A percentile compares a stretch with the other conserved stretches of the same genome.
These are phyloP conservation scores for Anser brachyrhynchus DNA, from an alignment of 2,113 vertebrate species.

Conservation along the genomic window DNA sequence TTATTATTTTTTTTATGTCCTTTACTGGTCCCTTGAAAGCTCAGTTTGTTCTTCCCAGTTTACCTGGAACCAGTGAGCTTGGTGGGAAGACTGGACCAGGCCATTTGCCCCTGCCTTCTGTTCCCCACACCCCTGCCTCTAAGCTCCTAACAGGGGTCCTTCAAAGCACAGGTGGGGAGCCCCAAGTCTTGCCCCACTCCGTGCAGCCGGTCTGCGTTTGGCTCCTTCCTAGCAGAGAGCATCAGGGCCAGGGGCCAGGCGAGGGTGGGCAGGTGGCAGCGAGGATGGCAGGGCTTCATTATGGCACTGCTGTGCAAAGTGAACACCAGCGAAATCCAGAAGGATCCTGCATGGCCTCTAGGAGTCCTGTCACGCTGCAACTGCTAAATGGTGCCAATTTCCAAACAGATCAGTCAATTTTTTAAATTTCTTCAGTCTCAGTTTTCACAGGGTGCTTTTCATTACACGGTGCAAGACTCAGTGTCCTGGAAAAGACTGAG, in stretches of 20 bases:
- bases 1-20: neutral
- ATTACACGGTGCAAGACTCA: rapidly evolving
- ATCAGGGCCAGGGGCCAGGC: rapidly evolving
- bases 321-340: neutral
- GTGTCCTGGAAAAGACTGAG: neutral
- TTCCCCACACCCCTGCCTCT: neutral
- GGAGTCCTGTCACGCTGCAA: neutral
- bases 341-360: neutral
- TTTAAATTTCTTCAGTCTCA: neutral
- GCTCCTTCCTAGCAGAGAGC: neutral
- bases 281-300: rapidly evolving
- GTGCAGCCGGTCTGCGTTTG: rapidly evolving
- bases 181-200: neutral
- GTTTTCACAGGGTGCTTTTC: neutral
- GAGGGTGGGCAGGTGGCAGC: rapidly evolving
- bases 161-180: neutral
- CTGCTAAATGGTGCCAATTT: neutral
- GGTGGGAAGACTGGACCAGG: no score
- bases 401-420: neutral
- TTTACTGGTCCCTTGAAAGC: neutral
- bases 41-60: neutral
- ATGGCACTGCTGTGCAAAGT: neutral
- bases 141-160: neutral
- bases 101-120: neutral
- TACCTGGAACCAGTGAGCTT: neutral